Base-by-base conservation (phyloP, 2,888 invertebrate genomes). In the Rotaria macrura region DNA sequence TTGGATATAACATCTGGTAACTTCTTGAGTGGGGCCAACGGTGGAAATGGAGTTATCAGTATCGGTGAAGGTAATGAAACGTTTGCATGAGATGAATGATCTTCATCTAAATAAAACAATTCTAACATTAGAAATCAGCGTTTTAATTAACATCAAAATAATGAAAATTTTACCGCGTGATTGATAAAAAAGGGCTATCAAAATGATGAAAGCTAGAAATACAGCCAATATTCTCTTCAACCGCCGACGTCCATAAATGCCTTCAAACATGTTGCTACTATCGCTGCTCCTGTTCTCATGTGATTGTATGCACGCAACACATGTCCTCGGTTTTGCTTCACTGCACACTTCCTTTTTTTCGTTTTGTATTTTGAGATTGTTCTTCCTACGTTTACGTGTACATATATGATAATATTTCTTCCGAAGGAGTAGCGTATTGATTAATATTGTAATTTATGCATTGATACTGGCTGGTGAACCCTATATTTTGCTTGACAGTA, bases 51-150 rank as follows among this genome's bases (percentile, higher is more conserved):
- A 34, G 65, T 14, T 34, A 34, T 65, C 7, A 4, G 14, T 65
- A 5, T 20, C 7, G 0, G 6, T 14, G 1, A 0, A 20, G 6
- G 2, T 5, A 9, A 0, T 65, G 34, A 12, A 47, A 0, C 17
- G 25, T 6, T 4, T 34, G 17, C 2, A 34, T 1, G 5, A n/a
- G 34, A 34, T 65, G 7, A 17, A 34, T 1, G 3, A 3, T 20
- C 34, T 34, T 2, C 1, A 20, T 34, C 34, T 65, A 65, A 38
- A 65, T 4, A 34, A 65, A 17, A 34, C 17, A 34, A 17, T 29
- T 38, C 17, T 2, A 52, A 2, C 4, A 23, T 52, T 52, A 52
- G 10, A 17, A 34, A 38, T 0, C 1, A 38, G 25, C 7, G 6
- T 52, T 1, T 52, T 49, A 14, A 52, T 52, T 29, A n/a, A n/a